Base-by-base conservation (phyloP, 1,140 invertebrate species). In the Neoseiulus cucumeris region DNA sequence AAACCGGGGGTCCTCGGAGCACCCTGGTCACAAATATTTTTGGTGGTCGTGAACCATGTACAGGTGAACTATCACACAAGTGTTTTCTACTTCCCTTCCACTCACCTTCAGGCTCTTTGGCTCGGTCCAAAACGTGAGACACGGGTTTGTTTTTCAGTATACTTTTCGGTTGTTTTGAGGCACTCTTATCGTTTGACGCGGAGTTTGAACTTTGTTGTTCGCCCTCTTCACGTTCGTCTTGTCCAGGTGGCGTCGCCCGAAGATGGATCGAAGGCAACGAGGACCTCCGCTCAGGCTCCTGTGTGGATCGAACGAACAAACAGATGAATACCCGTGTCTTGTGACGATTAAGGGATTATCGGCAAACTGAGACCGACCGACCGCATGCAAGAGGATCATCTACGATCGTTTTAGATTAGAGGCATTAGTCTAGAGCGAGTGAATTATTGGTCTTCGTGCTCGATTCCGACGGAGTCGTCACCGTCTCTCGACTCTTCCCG, bases 31-130 rank as follows among this genome's bases (percentile, higher is more conserved):
- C 25, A 25, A 59, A 2, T 18, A 59, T 25, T 59, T 25, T n/a
- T 59, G 51, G 14, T 33, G 33, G 51, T 33, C 17, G 2, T 25
- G 51, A 2, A 14, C 17, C 45, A 29, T 9, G 2, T 59, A 25
- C 22, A 25, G 51, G 9, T 9, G 33, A 39, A 39, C 33, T 39
- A 39, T n/a, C n/a, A n/a, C n/a, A n/a, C n/a, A n/a, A n/a, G n/a
- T n/a, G n/a, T n/a, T n/a, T n/a, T n/a, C n/a, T n/a, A n/a, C n/a
- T n/a, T n/a, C n/a, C n/a, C n/a, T 47, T 18, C 20, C 45, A 59
- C 51, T 59, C 22, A 59, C 51, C 51, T 25, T 59, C 51, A n/a
- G 51, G 51, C 33, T 59, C 51, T 25, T 59, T 59, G 22, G 51
- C 51, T n/a, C 33, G 51, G 12, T 59, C 51, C 25, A 59, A 33